These are phyloP conservation scores for Empidonax alnorum DNA, from an alignment of 2,113 vertebrate genomes.

Conservation along the genomic window DNA sequence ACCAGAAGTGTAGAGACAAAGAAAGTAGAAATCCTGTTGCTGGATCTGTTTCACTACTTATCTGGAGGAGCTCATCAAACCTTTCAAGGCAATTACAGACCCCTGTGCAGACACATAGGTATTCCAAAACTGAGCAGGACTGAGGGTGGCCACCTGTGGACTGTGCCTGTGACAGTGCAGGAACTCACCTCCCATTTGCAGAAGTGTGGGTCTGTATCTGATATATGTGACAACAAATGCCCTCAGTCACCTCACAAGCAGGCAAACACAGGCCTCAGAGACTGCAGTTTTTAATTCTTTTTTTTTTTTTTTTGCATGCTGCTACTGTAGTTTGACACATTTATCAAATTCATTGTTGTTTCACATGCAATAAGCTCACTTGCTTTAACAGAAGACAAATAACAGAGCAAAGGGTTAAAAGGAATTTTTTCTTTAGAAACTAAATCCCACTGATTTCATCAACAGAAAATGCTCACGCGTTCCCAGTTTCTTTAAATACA, in stretches of 20 bases:
- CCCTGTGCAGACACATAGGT: not conserved
- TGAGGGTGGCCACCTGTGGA: fast-evolving
- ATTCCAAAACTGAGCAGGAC: not conserved
- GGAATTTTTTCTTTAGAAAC: conserved; percentile 29
- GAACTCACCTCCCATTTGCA: not conserved
- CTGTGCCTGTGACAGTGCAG: not conserved
- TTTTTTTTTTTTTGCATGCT: not conserved
- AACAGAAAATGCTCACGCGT: not conserved
- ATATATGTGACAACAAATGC: not conserved
- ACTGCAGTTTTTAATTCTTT: not conserved
- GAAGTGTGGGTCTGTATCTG: not conserved
- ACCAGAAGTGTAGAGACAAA: not conserved
- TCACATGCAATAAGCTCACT: not conserved
- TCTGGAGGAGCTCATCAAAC: not conserved
- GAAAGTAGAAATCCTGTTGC: not conserved
- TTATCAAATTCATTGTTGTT: not conserved
- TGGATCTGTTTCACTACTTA: not conserved
- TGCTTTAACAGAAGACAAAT: not conserved
- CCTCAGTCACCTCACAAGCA: not conserved
- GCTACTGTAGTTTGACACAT: not conserved
- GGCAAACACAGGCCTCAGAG: not conserved
- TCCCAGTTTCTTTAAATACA: not conserved
- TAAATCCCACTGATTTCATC: conserved; percentile 43
- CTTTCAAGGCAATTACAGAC: not conserved
- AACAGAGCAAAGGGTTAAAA: not conserved